Percentiles rank a stretch among this genome's conserved stretches.
phyloP scores from a whole-genome alignment of 2,113 vertebrate genomes.

The Larimichthys polyactis region DNA sequence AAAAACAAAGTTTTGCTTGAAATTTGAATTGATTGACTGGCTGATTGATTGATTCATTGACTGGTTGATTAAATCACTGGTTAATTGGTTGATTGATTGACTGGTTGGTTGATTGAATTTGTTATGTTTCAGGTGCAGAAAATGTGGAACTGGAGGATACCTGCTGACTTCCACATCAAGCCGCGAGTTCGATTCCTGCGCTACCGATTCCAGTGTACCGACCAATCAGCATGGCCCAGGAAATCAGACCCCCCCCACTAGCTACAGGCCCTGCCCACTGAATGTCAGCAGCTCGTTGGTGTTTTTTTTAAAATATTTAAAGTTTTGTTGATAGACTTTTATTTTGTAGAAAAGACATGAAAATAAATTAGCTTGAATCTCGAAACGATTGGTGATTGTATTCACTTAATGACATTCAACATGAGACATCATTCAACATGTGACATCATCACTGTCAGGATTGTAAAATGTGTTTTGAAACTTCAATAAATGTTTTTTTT shows the following conservation, averaged over 20 bases:
- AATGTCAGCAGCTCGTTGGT: conserved; percentile 15
- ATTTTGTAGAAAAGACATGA: conserved; percentile 34
- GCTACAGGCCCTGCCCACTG: conserved; percentile 46
- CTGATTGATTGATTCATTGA: too few species aligned
- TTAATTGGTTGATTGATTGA: too few species aligned
- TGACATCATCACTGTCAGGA: conserved; percentile 39
- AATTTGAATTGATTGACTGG: too few species aligned
- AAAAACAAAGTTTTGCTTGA: too few species aligned
- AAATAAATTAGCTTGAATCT: conserved; percentile 5
- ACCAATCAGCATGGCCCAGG: conserved; percentile 75
- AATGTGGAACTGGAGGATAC: conserved; percentile 89
- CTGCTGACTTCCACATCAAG: conserved; percentile 87
- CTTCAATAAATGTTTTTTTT: conserved; percentile 60
- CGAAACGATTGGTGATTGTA: not conserved
- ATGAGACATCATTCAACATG: conserved; percentile 44
- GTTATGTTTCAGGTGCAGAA: conserved; percentile 81
- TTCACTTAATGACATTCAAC: not conserved
- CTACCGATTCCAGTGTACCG: conserved; percentile 83
- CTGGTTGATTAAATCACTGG: too few species aligned
- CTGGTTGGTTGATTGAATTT: not conserved
- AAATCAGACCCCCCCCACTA: conserved; percentile 71
- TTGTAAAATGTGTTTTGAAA: conserved; percentile 51
- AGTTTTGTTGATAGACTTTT: conserved; percentile 66
- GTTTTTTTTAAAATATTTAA: conserved; percentile 78
- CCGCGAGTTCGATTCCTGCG: conserved; percentile 82